Base-by-base conservation (phyloP, 2,113 vertebrate species). In the Saguinus imperator region DNA sequence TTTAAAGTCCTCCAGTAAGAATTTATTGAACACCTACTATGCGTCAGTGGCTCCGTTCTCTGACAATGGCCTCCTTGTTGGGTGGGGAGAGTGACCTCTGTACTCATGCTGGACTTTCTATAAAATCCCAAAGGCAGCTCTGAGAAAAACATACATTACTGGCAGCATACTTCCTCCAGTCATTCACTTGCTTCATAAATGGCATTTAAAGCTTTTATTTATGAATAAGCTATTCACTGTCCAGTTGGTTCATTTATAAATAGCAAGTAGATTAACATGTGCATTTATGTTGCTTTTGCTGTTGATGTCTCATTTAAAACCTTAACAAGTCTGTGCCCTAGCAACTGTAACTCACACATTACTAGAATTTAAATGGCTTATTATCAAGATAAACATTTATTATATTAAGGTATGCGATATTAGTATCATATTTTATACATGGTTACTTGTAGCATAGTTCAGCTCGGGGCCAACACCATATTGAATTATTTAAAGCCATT, bases 401-500 rank as follows among this genome's bases (percentile, higher is more conserved):
- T 95, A 96, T 96, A 97, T 97, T 77, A 97, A 97, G 84, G 91
- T 94, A 98, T 96, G 96, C 76, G 87, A 93, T 96, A 98, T 95
- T 95, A 97, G 92, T 93, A 93, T 95, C n/a, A 48, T 95, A 95
- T 98, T 97, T 98, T 98, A 86, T 95, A 84, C 91, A 40, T 89
- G 84, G 94, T 98, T 98, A 93, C 96, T 98, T 98, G 96, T 84
- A 95, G 85, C 87, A 93, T 96, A 91, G 96, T 97, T 97, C 64
- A 96, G 94, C 79, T 97, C 4, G 84, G 94, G 97, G 94, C 96
- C 95, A 98, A 96, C 72, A 96, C 92, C 83, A 97, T 92, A 89
- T 50, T 98, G 96, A 98, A 98, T 98, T 98, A 98, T 98, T 97
- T 98, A 97, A 94, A 80, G 61, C 70, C 82, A 75, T 96, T 84